Conservation (phyloP, 2,888 invertebrate genomes). For the Carcina quercana region DNA sequence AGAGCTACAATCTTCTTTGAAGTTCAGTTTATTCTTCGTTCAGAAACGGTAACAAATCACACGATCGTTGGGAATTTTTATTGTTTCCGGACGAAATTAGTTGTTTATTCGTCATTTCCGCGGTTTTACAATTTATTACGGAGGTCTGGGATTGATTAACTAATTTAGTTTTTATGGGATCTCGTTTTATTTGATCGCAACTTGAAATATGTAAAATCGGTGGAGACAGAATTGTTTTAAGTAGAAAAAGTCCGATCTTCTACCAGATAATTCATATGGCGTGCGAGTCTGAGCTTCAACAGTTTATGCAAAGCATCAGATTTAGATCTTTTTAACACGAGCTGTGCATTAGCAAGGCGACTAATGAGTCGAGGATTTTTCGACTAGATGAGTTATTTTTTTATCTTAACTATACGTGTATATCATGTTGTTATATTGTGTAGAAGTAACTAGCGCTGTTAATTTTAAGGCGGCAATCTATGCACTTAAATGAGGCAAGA, state of each 20-base stretch:
- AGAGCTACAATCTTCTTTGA: conserved; percentile 5
- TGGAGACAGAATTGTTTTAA: neutral
- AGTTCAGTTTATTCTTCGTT: conserved; percentile 6
- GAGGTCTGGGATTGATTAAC: conserved; percentile 1
- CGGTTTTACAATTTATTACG: conserved; percentile 17
- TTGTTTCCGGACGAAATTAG: conserved; percentile 41
- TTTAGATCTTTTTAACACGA: neutral
- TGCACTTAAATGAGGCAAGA: neutral
- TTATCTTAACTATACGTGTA: neutral
- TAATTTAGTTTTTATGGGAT: conserved; percentile 1
- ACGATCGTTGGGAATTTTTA: conserved; percentile 44
- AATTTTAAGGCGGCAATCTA: neutral
- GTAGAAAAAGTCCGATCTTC: neutral
- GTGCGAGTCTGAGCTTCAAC: too few species aligned
- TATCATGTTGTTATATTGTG: neutral
- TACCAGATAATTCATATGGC: neutral
- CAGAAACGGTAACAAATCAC: conserved; percentile 23
- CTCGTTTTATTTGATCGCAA: neutral
- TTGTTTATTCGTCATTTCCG: conserved; percentile 30
- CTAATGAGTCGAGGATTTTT: neutral
- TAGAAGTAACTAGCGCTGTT: neutral
- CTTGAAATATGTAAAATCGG: neutral
- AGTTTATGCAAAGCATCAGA: too few species aligned
- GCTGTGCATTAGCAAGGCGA: neutral
- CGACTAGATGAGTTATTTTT: neutral